phyloP scores from a whole-genome alignment of 2,888 invertebrate species.

The Mayetiola destructor region DNA sequence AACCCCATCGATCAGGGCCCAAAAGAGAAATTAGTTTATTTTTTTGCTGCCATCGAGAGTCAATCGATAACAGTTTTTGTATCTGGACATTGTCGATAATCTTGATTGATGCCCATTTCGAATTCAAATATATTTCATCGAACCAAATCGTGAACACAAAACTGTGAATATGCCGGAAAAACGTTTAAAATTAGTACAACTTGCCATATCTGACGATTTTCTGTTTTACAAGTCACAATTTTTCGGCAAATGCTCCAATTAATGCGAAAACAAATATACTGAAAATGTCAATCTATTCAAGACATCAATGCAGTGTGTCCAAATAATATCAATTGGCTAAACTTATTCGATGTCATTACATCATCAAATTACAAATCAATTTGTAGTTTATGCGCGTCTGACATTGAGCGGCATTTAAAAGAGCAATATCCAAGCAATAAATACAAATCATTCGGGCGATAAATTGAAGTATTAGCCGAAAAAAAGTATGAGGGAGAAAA shows the following conservation, averaged over 20 bases:
- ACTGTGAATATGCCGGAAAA: background rate
- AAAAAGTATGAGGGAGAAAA: background rate
- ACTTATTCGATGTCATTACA: too few species aligned
- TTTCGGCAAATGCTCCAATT: too few species aligned
- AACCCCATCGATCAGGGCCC: too few species aligned
- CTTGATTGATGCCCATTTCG: conserved; percentile 3
- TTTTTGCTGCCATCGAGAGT: background rate
- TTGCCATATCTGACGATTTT: too few species aligned
- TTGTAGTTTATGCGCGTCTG: too few species aligned
- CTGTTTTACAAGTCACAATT: too few species aligned
- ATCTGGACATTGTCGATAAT: conserved; percentile 2
- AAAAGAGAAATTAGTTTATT: background rate
- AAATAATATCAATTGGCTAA: too few species aligned
- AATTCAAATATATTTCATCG: conserved; percentile 1
- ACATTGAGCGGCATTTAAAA: background rate
- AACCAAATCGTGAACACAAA: conserved; percentile 9
- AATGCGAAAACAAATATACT: too few species aligned
- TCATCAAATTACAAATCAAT: too few species aligned
- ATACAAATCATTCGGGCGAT: conserved; percentile 4
- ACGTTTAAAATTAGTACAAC: too few species aligned
- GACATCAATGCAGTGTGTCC: too few species aligned
- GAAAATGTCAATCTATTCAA: too few species aligned
- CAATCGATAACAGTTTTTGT: background rate
- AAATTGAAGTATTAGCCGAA: conserved; percentile 5
- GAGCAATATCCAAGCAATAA: background rate